Base-by-base conservation (phyloP, 2,888 invertebrate genomes). In the Zygothrica quintamaculata region DNA sequence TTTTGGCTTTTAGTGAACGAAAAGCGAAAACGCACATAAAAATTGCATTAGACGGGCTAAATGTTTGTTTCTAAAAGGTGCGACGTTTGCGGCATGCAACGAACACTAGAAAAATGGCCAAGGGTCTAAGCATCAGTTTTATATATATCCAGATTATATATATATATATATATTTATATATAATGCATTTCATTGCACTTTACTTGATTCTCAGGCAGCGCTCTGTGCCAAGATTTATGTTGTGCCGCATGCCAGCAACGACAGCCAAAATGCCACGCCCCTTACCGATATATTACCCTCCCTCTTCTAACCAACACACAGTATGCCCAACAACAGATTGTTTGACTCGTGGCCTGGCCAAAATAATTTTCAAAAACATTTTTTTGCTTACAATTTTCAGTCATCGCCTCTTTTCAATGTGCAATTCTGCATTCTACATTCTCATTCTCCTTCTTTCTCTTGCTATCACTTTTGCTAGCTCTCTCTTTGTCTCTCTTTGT, bases 1-100 rank as follows among this genome's bases (percentile, higher is more conserved):
- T 89, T 22, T 89, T 58, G 84, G 79, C 80, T 85, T 80, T 86
- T 86, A 84, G 74, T 64, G 71, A 69, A 56, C 65, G 79, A 65
- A 69, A 65, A 47, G 50, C 53, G 43, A 44, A 40, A 44, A 50
- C 34, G 16, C 43, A 62, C 48, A 64, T 53, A 57, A 53, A 67
- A 73, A 68, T 68, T 77, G 74, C 74, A 77, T 69, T 69, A 74
- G 65, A 36, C 29, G 25, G 36, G 16, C 34, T 44, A 48, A 50
- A 34, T 31, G 46, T 9, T 15, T 25, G 7, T n/a, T n/a, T n/a
- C n/a, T n/a, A n/a, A n/a, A n/a, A 9, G 25, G 22, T 3, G 11
- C 8, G n/a, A 3, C 3, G 33, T 0, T n/a, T 16, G 13, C 1
- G 16, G 22, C 11, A 13, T 0, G 3, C 12, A 9, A 22, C 13